Conservation (phyloP, 2,888 invertebrate species). For the Cremastobaeus sp. region DNA sequence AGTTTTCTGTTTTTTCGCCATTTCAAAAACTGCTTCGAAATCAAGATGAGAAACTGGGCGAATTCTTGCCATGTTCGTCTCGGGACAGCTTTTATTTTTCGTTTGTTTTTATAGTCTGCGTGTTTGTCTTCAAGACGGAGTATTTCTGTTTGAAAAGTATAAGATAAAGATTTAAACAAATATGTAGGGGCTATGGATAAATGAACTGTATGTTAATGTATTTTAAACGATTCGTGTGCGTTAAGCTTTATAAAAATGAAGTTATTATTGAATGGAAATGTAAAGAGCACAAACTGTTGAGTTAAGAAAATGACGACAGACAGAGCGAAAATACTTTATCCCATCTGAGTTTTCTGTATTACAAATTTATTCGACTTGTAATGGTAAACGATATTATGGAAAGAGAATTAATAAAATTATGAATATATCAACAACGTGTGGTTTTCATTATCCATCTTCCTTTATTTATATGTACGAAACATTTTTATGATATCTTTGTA, state of each 20-base stretch:
- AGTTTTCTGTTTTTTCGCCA: not conserved
- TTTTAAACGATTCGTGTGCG: constrained; percentile 18
- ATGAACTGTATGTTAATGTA: constrained; percentile 34
- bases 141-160: constrained; percentile 6
- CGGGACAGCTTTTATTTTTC: not conserved
- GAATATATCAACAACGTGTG: constrained; percentile 18
- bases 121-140: not conserved
- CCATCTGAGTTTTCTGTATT: constrained; percentile 40
- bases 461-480: not conserved
- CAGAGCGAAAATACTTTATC: constrained; percentile 25
- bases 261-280: constrained; percentile 30
- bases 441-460: constrained; percentile 3
- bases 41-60: not conserved
- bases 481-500: not conserved
- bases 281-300: constrained; percentile 32
- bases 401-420: constrained; percentile 63
- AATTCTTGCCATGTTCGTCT: not conserved
- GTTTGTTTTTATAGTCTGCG: not conserved
- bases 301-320: constrained; percentile 14
- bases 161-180: constrained; percentile 17
- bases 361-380: constrained; percentile 48
- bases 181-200: constrained; percentile 35
- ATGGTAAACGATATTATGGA: constrained; percentile 55
- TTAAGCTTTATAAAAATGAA: constrained; percentile 19
- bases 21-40: not conserved